phyloP scores from a whole-genome alignment of 2,797 vertebrate genomes.

The Catostomus latipinnis region DNA sequence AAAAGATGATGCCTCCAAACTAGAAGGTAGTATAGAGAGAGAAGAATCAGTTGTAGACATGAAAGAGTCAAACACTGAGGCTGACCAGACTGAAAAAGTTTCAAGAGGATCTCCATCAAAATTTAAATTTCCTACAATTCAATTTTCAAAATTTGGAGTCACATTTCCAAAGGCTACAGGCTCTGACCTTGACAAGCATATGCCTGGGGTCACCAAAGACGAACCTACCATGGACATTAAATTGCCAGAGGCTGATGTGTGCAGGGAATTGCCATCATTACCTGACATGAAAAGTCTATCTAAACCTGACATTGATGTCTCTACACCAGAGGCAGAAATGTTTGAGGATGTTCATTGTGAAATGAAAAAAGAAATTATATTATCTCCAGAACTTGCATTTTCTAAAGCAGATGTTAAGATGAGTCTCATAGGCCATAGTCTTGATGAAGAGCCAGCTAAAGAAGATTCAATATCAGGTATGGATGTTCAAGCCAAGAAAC shows the following conservation, averaged over 20 bases:
- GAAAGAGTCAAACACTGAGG: constrained; percentile 35
- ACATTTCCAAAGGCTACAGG: constrained; percentile 28
- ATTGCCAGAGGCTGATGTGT: fast-evolving
- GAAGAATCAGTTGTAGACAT: constrained; percentile 15
- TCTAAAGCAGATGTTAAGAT: constrained; percentile 22
- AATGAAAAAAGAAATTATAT: not conserved
- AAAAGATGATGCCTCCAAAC: constrained; percentile 44
- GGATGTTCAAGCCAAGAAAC: constrained; percentile 9
- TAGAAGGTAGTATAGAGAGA: not conserved
- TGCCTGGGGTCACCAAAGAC: not conserved
- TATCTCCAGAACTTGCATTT: not conserved
- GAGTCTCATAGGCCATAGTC: constrained; percentile 19
- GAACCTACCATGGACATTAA: constrained; percentile 40
- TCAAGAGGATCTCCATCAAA: constrained; percentile 51
- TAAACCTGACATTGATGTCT: constrained; percentile 18
- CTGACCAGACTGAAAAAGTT: constrained; percentile 12
- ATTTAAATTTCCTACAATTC: constrained; percentile 58
- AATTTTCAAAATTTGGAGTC: constrained; percentile 61
- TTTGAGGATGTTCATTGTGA: constrained; percentile 1
- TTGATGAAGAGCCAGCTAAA: constrained; percentile 27
- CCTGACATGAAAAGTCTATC: constrained; percentile 29
- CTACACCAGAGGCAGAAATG: not conserved
- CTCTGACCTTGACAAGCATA: constrained; percentile 3
- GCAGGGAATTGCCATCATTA: constrained; percentile 61
- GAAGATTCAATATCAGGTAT: not conserved